phyloP scores from a whole-genome alignment of 2,797 vertebrate genomes.

The Cichlasoma orientale region DNA sequence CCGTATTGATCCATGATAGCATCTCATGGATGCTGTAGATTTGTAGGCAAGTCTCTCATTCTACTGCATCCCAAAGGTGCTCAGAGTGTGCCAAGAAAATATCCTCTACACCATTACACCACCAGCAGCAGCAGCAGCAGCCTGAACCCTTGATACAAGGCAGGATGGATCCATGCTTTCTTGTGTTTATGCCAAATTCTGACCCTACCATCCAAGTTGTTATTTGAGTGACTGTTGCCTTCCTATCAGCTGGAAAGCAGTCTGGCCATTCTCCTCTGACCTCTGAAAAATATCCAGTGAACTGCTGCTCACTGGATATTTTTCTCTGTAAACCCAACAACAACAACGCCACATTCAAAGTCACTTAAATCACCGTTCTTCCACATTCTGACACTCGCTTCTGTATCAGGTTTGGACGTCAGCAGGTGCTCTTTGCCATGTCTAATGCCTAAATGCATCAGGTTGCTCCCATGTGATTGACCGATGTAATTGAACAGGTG shows the following conservation, averaged over 20 bases:
- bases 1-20: too few relatives aligned
- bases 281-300: background rate
- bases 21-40: too few relatives aligned
- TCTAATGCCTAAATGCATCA: too few relatives aligned
- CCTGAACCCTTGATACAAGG: background rate
- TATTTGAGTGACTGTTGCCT: background rate
- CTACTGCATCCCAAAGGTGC: background rate
- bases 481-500: too few relatives aligned
- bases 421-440: too few relatives aligned
- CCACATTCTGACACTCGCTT: too few relatives aligned
- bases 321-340: background rate
- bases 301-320: background rate
- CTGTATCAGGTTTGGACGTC: too few relatives aligned
- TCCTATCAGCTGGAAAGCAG: background rate
- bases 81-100: background rate
- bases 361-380: too few relatives aligned
- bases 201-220: background rate
- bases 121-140: background rate
- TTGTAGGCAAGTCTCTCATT: background rate
- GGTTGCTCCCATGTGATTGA: too few relatives aligned
- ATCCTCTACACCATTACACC: background rate
- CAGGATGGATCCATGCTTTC: background rate
- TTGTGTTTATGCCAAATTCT: background rate
- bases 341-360: too few relatives aligned
- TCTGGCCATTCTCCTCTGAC: background rate